A percentile compares a stretch with the other conserved stretches of the same genome.
These are phyloP conservation scores for Caretta caretta DNA, from an alignment of 2,113 vertebrate species.

Conservation along the genomic window DNA sequence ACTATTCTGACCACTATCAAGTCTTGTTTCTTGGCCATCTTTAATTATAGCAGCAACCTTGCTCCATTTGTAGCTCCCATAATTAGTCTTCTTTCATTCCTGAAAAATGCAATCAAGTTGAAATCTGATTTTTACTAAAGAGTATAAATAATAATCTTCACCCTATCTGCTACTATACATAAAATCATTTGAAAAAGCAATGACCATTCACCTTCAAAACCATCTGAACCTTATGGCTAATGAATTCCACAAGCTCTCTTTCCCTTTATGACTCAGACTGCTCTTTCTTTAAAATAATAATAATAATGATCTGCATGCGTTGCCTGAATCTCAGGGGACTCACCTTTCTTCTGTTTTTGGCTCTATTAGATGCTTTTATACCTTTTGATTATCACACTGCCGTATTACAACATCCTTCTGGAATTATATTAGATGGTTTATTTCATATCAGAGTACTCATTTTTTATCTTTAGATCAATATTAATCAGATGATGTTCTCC, in stretches of 20 bases:
- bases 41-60: not conserved
- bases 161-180: not conserved
- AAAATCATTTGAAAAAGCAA: not conserved
- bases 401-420: not conserved
- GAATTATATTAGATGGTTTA: not conserved
- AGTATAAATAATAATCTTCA: slow-evolving; percentile 10
- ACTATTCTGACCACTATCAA: not conserved
- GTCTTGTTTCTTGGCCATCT: not conserved
- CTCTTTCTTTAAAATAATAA: not conserved
- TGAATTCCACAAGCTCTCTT: not conserved
- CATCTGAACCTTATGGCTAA: not conserved
- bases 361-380: not conserved
- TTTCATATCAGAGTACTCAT: not conserved
- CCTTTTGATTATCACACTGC: not conserved
- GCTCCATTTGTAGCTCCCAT: not conserved
- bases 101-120: not conserved
- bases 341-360: not conserved
- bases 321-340: not conserved
- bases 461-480: not conserved
- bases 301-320: not conserved
- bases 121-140: not conserved
- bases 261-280: not conserved
- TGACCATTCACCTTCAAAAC: not conserved
- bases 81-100: not conserved
- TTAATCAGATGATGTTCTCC: not conserved